Evolutionary conservation across 2,888 invertebrate species (phyloP).

Genomic region (Anagyrus pseudococci): DNA sequence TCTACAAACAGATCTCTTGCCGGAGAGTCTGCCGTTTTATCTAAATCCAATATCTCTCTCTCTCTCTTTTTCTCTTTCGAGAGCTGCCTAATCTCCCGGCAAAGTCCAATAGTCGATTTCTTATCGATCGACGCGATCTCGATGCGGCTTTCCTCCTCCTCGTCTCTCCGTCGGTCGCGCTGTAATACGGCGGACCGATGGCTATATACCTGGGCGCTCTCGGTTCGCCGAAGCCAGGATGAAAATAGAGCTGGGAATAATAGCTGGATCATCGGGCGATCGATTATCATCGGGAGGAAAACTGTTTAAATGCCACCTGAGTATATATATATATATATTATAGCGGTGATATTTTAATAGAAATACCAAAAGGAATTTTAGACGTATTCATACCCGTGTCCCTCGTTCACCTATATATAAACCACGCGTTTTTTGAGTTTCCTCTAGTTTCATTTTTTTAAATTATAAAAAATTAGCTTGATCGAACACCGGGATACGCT

Average conservation of each 20-base stretch:
- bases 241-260: neutral
- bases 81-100: conserved; percentile 47
- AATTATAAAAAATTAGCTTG: too few relatives aligned
- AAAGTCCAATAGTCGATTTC: conserved; percentile 44
- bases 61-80: neutral
- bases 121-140: conserved; percentile 45
- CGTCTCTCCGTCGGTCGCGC: neutral
- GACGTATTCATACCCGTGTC: too few relatives aligned
- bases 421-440: too few relatives aligned
- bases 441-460: too few relatives aligned
- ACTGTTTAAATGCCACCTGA: neutral
- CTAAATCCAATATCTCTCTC: conserved; percentile 57
- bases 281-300: neutral
- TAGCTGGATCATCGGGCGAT: neutral
- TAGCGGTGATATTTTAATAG: neutral
- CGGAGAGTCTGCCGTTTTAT: conserved; percentile 46
- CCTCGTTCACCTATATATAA: too few relatives aligned
- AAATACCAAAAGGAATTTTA: neutral
- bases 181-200: neutral
- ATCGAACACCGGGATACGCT: too few relatives aligned
- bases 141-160: conserved; percentile 11
- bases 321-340: too few relatives aligned
- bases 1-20: conserved; percentile 47
- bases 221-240: neutral
- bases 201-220: too few relatives aligned